Percentiles rank a stretch among this genome's conserved stretches.
Conservation (phyloP, 2,797 vertebrate species). For the Characodon lateralis region DNA sequence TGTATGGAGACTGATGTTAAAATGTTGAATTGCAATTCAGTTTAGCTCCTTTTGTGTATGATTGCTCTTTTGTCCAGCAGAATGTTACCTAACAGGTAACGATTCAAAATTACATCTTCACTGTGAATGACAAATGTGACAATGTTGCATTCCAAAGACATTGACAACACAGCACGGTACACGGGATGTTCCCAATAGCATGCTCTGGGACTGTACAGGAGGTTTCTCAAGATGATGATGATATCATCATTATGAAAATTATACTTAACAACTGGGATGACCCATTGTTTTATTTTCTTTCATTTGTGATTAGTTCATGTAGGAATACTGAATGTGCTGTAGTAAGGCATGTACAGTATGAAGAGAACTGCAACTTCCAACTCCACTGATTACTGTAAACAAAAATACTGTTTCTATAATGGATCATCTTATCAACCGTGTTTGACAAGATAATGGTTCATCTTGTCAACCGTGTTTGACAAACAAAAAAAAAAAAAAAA, state of each 20-base stretch:
- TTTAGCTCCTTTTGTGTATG: slow-evolving; percentile 35
- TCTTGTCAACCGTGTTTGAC: slow-evolving; percentile 53
- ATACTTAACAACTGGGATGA: slow-evolving; percentile 45
- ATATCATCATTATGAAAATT: slow-evolving; percentile 55
- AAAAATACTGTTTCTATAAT: slow-evolving; percentile 50
- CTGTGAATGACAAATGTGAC: slow-evolving; percentile 74
- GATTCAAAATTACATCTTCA: slow-evolving; percentile 63
- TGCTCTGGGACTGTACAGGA: slow-evolving; percentile 81
- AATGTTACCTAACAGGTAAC: slow-evolving; percentile 50
- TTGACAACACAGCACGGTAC: slow-evolving; percentile 81
- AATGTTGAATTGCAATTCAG: slow-evolving; percentile 20
- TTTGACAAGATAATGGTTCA: slow-evolving; percentile 7
- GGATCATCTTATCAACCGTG: too few relatives aligned
- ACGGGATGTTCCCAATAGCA: slow-evolving; percentile 79
- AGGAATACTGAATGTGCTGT: slow-evolving; percentile 59
- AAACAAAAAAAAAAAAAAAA: slow-evolving; percentile 29
- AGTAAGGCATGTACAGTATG: slow-evolving; percentile 75
- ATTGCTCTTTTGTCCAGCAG: slow-evolving; percentile 50
- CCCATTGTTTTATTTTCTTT: slow-evolving; percentile 56
- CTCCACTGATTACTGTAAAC: slow-evolving; percentile 49
- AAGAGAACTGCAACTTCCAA: slow-evolving; percentile 64
- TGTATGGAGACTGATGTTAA: slow-evolving; percentile 32
- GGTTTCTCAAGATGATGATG: slow-evolving; percentile 62
- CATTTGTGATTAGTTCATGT: slow-evolving; percentile 48
- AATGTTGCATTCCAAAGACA: slow-evolving; percentile 81